Conservation (phyloP, 2,797 vertebrate species). For the Synanceia verrucosa region DNA sequence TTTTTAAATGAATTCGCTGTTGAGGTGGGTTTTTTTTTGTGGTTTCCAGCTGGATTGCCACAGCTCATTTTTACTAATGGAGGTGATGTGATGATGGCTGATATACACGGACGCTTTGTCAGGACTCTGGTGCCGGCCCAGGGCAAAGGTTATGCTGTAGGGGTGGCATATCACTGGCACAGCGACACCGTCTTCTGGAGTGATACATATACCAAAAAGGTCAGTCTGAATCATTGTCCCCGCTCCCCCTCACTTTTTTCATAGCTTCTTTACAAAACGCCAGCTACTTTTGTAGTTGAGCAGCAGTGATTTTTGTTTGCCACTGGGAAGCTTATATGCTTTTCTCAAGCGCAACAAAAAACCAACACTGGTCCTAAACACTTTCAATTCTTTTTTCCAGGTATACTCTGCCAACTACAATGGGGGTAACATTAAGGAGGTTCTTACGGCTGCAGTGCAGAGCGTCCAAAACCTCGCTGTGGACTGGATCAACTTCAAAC, state of each 20-base stretch:
- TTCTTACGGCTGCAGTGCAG: slow-evolving; percentile 71
- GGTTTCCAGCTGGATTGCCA: slow-evolving; percentile 72
- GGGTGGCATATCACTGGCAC: slow-evolving; percentile 72
- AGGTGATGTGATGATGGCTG: slow-evolving; percentile 79
- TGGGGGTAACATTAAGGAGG: slow-evolving; percentile 72
- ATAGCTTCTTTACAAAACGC: background rate
- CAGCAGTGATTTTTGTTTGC: background rate
- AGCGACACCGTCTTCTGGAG: slow-evolving; percentile 80
- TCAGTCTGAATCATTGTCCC: slow-evolving; percentile 38
- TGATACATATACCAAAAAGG: slow-evolving; percentile 78
- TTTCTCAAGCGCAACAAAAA: background rate
- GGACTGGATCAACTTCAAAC: slow-evolving; percentile 84
- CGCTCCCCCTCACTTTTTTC: background rate
- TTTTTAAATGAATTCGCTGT: background rate
- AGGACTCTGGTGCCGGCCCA: slow-evolving; percentile 74
- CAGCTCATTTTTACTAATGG: slow-evolving; percentile 82
- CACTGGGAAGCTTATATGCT: background rate
- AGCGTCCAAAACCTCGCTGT: slow-evolving; percentile 80
- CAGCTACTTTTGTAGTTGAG: background rate
- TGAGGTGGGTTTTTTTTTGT: slow-evolving; percentile 18
- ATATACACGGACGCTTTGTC: slow-evolving; percentile 77
- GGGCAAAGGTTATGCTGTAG: slow-evolving; percentile 75
- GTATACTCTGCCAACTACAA: slow-evolving; percentile 77
- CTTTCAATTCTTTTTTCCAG: slow-evolving; percentile 46
- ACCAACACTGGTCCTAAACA: background rate